phyloP scores from a whole-genome alignment of 2,113 vertebrate species.

The Ctenodactylus gundi region DNA sequence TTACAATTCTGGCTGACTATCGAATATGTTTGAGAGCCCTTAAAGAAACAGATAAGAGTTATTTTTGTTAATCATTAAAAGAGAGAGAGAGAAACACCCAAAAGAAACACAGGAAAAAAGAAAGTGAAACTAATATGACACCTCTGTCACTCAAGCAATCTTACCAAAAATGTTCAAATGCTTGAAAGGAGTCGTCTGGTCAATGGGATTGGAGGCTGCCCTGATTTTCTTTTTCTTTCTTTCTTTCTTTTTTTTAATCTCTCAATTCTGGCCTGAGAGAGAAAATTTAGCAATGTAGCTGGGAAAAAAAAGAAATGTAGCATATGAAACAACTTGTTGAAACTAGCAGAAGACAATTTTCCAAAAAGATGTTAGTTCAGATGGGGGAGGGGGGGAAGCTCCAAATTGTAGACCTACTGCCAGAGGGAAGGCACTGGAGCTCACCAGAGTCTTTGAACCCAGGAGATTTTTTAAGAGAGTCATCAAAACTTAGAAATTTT shows the following conservation, averaged over 20 bases:
- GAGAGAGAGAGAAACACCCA: background rate
- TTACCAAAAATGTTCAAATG: conserved; percentile 26
- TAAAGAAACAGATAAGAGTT: no score
- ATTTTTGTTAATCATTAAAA: no score
- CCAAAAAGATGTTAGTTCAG: conserved; percentile 26
- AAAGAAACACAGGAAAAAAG: conserved; percentile 45
- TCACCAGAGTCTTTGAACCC: background rate
- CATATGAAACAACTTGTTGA: conserved; percentile 41
- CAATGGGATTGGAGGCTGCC: background rate
- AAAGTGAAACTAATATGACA: conserved; percentile 4
- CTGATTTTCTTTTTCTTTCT: conserved; percentile 53
- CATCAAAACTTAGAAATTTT: conserved; percentile 37
- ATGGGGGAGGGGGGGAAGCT: background rate
- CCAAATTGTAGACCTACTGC: conserved; percentile 39
- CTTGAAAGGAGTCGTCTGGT: background rate
- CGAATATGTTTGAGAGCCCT: conserved; percentile 22
- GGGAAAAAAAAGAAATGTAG: conserved; percentile 21
- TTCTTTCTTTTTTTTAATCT: no score
- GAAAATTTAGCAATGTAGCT: conserved; percentile 18
- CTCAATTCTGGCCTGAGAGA: background rate
- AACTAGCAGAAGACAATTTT: conserved; percentile 57
- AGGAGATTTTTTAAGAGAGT: conserved; percentile 14
- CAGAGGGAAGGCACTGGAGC: background rate
- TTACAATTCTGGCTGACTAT: background rate
- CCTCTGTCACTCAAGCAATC: background rate